A percentile compares a stretch with the other conserved stretches of the same genome.
phyloP scores from a whole-genome alignment of 1,140 invertebrate genomes.

The Thaumetopoea pityocampa region DNA sequence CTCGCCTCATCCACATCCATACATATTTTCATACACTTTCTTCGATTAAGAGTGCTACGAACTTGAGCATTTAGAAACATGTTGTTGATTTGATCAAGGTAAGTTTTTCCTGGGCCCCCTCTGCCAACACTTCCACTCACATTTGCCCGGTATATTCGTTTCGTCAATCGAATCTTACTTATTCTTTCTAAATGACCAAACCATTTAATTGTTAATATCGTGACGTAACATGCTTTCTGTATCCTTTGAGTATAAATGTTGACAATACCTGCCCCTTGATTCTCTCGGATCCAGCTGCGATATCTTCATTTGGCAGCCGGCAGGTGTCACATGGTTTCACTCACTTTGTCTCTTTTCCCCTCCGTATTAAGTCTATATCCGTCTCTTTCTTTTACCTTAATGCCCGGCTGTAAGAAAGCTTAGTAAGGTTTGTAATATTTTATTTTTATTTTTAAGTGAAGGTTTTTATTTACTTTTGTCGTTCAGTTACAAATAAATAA shows the following conservation, averaged over 20 bases:
- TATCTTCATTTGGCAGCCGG: slow-evolving; percentile 71
- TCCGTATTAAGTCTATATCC: slow-evolving; percentile 12
- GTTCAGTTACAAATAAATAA: slow-evolving; percentile 51
- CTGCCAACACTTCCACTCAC: too few species aligned
- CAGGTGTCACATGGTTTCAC: slow-evolving; percentile 65
- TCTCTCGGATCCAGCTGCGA: slow-evolving; percentile 67
- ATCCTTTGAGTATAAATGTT: slow-evolving; percentile 31
- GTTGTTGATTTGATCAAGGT: too few species aligned
- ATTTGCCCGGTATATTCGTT: too few species aligned
- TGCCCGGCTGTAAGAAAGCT: slow-evolving; percentile 51
- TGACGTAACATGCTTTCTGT: background rate
- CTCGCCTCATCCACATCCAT: too few species aligned
- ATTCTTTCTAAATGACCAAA: background rate
- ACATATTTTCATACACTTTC: too few species aligned
- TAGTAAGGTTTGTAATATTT: slow-evolving; percentile 47
- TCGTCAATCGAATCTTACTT: too few species aligned
- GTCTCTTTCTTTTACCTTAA: slow-evolving; percentile 51
- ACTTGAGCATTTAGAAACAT: too few species aligned
- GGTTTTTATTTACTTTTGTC: slow-evolving; percentile 61
- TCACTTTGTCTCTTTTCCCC: slow-evolving; percentile 31
- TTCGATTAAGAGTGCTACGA: too few species aligned
- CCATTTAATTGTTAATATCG: slow-evolving; percentile 1
- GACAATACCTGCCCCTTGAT: slow-evolving; percentile 37
- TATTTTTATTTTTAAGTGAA: slow-evolving; percentile 47
- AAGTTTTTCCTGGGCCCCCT: too few species aligned